These are phyloP conservation scores for Urocolius indicus DNA, from an alignment of 2,113 vertebrate species.

Conservation along the genomic window DNA sequence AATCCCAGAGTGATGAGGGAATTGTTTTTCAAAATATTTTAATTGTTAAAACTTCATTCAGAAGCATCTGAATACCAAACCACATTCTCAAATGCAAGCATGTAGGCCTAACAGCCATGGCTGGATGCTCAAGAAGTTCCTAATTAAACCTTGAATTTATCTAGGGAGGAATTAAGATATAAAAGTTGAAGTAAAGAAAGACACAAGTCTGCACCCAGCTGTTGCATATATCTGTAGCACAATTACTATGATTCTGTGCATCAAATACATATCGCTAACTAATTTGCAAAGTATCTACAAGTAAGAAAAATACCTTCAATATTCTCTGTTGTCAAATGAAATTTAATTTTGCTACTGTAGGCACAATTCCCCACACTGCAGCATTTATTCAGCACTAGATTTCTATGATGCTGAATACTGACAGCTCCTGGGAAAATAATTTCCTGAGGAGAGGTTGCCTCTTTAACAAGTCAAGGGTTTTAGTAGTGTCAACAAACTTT, in stretches of 20 bases:
- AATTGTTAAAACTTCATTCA: not conserved
- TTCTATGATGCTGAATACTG: not conserved
- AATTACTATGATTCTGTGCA: not conserved
- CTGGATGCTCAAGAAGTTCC: not conserved
- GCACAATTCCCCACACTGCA: not conserved
- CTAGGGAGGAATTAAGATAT: not conserved
- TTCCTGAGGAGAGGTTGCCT: not conserved
- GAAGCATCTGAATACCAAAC: not conserved
- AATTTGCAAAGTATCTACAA: not conserved
- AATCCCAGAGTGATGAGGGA: not conserved
- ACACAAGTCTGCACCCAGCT: not conserved
- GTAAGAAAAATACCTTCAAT: not conserved
- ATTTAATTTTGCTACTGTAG: not conserved
- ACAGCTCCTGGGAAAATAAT: not conserved
- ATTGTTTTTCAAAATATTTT: not conserved
- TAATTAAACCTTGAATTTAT: not conserved
- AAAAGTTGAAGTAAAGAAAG: not conserved
- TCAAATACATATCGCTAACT: not conserved
- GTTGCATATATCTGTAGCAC: not conserved
- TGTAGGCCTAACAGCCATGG: not conserved
- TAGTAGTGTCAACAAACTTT: not conserved
- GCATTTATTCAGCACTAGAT: not conserved
- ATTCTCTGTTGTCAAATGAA: not conserved
- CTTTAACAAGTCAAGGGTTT: not conserved
- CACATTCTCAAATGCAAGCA: not conserved